Conservation (phyloP, 2,888 invertebrate species). For the Luperina nickerlii region DNA sequence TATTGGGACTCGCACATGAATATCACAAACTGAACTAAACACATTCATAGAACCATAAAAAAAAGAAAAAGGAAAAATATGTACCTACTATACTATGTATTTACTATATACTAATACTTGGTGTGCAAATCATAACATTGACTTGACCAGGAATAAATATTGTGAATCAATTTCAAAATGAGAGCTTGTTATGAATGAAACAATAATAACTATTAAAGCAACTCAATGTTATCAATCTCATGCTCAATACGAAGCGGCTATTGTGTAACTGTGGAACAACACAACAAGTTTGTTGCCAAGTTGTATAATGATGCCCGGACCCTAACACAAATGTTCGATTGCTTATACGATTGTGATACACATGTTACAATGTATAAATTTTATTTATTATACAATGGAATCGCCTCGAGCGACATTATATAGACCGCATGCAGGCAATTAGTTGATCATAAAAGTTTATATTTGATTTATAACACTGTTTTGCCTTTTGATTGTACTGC, state of each 20-base stretch:
- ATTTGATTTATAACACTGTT: constrained; percentile 51
- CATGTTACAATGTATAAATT: constrained; percentile 32
- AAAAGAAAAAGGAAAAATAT: too few relatives aligned
- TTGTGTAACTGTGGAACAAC: constrained; percentile 51
- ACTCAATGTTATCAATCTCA: constrained; percentile 35
- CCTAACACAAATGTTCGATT: constrained; percentile 35
- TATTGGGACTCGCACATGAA: too few relatives aligned
- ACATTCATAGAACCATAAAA: too few relatives aligned
- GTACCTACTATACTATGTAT: too few relatives aligned
- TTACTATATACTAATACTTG: not conserved
- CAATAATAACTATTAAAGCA: constrained; percentile 21
- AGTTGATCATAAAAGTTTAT: constrained; percentile 29
- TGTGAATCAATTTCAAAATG: constrained; percentile 1
- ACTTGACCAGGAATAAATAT: not conserved
- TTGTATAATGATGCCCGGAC: constrained; percentile 58
- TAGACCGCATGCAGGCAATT: constrained; percentile 41
- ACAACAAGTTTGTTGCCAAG: constrained; percentile 29
- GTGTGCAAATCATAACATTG: not conserved
- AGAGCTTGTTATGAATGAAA: constrained; percentile 18
- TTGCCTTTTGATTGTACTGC: constrained; percentile 45
- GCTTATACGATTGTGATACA: constrained; percentile 19
- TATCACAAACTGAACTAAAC: too few relatives aligned
- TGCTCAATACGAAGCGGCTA: constrained; percentile 35
- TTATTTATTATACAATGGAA: constrained; percentile 49
- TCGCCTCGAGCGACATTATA: constrained; percentile 46